Evolutionary conservation across 2,113 vertebrate species (phyloP).

Genomic region (Nymphicus hollandicus): DNA sequence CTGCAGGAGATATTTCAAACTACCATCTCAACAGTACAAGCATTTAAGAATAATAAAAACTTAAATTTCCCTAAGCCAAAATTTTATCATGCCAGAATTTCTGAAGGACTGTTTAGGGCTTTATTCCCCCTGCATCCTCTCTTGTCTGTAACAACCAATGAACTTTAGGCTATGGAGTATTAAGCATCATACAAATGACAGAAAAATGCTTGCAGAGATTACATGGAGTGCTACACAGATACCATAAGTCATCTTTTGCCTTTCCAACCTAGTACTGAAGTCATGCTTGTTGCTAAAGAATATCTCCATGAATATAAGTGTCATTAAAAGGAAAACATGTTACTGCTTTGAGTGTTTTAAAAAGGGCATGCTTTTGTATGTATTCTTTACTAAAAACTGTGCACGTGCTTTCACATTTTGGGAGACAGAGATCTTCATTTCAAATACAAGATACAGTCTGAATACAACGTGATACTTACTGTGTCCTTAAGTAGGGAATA

Average conservation of each 20-base stretch:
- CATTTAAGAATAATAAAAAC: background rate
- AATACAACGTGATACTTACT: background rate
- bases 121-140: background rate
- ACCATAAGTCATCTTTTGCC: background rate
- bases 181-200: background rate
- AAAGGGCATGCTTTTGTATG: rapidly evolving
- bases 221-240: background rate
- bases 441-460: background rate
- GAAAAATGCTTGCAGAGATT: background rate
- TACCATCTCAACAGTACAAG: background rate
- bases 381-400: background rate
- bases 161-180: background rate
- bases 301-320: background rate
- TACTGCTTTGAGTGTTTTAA: background rate
- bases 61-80: background rate
- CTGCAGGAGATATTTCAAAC: background rate
- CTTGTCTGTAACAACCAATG: background rate
- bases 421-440: background rate
- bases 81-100: background rate
- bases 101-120: background rate
- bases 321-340: background rate
- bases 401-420: background rate
- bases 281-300: background rate
- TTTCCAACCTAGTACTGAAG: background rate
- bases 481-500: background rate